phyloP scores from a whole-genome alignment of 2,797 vertebrate species.

The Eulemur mongoz region DNA sequence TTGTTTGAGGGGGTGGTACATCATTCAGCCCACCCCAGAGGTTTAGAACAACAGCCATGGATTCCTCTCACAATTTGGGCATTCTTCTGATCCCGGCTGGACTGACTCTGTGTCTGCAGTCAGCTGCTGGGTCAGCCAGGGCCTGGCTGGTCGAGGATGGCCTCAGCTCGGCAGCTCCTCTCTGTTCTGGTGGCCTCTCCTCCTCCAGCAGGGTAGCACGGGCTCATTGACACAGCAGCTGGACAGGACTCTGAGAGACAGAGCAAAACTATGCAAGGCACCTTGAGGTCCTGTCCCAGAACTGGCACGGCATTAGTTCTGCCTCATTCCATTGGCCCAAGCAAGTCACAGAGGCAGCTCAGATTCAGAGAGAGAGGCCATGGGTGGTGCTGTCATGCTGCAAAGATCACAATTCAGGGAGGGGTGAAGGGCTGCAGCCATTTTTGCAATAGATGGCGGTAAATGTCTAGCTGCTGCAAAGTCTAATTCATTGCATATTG shows the following conservation, averaged over 20 bases:
- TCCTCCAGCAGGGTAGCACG: background rate
- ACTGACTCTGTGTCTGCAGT: background rate
- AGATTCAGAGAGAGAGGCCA: background rate
- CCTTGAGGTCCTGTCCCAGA: background rate
- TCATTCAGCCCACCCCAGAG: background rate
- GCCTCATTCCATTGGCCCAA: background rate
- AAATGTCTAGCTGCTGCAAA: background rate
- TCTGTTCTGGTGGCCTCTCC: background rate
- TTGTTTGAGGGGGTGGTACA: background rate
- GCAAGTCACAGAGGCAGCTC: background rate
- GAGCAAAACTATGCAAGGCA: background rate
- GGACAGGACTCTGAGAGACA: background rate
- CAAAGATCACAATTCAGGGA: background rate
- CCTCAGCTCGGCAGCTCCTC: background rate
- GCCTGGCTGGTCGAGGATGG: background rate
- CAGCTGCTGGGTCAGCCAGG: background rate
- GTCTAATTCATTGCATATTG: background rate
- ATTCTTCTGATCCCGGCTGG: background rate
- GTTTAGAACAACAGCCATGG: background rate
- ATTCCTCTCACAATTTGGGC: background rate
- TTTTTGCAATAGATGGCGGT: background rate
- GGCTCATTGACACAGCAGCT: background rate
- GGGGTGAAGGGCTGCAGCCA: rapidly evolving
- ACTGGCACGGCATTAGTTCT: background rate
- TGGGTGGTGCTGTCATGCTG: background rate